phyloP scores from a whole-genome alignment of 2,888 invertebrate genomes.

The Merodon equestris region DNA sequence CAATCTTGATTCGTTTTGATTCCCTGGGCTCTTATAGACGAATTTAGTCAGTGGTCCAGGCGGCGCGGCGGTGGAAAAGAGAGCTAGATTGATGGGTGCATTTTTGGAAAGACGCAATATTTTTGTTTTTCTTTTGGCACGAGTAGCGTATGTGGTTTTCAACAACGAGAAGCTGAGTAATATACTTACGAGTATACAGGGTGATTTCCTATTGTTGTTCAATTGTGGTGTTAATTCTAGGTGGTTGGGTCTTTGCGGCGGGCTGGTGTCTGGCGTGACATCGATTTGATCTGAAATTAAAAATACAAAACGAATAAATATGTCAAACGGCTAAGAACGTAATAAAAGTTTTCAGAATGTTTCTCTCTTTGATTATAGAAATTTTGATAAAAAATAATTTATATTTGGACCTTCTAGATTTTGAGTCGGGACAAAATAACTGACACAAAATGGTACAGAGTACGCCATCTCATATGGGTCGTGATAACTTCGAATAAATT shows the following conservation, averaged over 20 bases:
- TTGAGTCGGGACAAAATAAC: too few species aligned
- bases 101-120: conserved; percentile 56
- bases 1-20: not conserved
- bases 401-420: too few species aligned
- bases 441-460: too few species aligned
- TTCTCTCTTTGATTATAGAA: too few species aligned
- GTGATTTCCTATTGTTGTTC: conserved; percentile 75
- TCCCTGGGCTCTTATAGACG: too few species aligned
- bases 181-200: conserved; percentile 73
- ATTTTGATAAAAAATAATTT: too few species aligned
- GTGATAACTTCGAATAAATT: too few species aligned
- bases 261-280: conserved; percentile 74
- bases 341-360: too few species aligned
- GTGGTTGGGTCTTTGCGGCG: conserved; percentile 78
- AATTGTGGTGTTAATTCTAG: conserved; percentile 78
- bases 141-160: conserved; percentile 23
- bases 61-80: not conserved
- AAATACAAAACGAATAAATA: too few species aligned
- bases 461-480: too few species aligned
- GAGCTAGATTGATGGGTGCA: not conserved
- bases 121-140: not conserved
- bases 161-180: conserved; percentile 8
- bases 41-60: not conserved
- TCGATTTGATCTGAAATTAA: conserved; percentile 75
- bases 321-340: too few species aligned